Evolutionary conservation across 2,113 vertebrate species (phyloP), one percentile per base, ranked within the genome.

Genomic region (Ceratotherium simum): DNA sequence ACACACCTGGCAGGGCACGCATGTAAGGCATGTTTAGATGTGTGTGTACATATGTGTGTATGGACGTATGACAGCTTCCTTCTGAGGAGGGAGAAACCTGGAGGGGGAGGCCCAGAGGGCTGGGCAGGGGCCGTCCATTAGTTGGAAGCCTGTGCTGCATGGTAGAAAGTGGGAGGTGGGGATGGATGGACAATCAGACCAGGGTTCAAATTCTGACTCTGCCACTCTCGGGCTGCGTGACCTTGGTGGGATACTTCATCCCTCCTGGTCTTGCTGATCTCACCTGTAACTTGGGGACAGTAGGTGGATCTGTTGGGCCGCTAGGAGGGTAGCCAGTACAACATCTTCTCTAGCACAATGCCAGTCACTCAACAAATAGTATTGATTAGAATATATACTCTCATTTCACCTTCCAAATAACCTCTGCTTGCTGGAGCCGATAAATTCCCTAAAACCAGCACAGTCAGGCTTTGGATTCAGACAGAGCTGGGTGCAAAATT

Each of bases 71-170:
- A 36, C n/a, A 18, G 3, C 2, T 20, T 64, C 42, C 36, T 73
- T 21, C 80, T 31, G 12, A 33, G 3, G 56, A 10, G 23, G 6
- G 51, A 58, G 25, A 78, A 18, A 10, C 48, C 46, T 10, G 11
- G 36, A 36, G 1, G 11, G n/a, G 39, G 46, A 20, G 1, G 1
- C 3, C 56, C 46, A 54, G 4, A 7, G n/a, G 42, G 14, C 3
- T 1, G 20, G 33, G 48, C 17, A 33, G 11, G 12, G 18, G 4
- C 27, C 5, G 0, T 31, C 39, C 27, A 12, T 46, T n/a, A 51
- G 36, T 7, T 60, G 62, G 33, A 17, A 67, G 36, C 13, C 8
- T 14, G 0, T 13, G 14, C 14, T 4, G 9, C 27, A 4, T 0
- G 8, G 29, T 31, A 25, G 65, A 23, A 81, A 64, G 76, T 33